Conservation (phyloP, 2,888 invertebrate species). For the Chrysolina oricalcia region DNA sequence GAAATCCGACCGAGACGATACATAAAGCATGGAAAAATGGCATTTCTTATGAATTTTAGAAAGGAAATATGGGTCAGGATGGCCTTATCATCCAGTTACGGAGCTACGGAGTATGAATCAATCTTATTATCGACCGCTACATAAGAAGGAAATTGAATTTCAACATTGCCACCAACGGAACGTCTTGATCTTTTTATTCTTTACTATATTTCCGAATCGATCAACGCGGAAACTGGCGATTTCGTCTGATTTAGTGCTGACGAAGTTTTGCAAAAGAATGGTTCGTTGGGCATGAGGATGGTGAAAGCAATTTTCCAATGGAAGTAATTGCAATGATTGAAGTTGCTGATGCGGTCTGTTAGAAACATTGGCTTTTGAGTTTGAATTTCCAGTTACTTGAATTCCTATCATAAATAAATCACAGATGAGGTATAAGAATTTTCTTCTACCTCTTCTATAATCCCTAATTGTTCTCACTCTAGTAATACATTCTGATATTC, state of each 20-base stretch:
- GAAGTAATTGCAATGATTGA: not conserved
- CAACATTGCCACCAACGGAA: constrained; percentile 52
- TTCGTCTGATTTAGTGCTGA: constrained; percentile 39
- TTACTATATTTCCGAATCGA: constrained; percentile 46
- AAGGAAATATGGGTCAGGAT: constrained; percentile 56
- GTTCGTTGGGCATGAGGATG: not conserved
- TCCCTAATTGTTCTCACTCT: too few species aligned
- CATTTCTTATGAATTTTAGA: constrained; percentile 47
- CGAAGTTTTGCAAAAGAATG: constrained; percentile 31
- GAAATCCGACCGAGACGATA: constrained; percentile 35
- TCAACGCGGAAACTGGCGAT: constrained; percentile 36
- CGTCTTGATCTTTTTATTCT: constrained; percentile 53
- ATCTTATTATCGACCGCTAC: constrained; percentile 58
- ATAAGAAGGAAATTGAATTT: constrained; percentile 59
- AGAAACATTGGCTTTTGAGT: not conserved
- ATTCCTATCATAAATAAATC: too few species aligned
- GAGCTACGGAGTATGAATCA: constrained; percentile 58
- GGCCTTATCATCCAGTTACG: constrained; percentile 56
- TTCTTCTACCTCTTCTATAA: too few species aligned
- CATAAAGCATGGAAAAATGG: constrained; percentile 51
- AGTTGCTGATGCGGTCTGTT: not conserved
- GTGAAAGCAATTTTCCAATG: not conserved
- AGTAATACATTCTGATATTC: too few species aligned
- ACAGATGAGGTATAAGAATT: too few species aligned
- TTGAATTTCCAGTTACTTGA: not conserved